Evolutionary conservation across 2,888 invertebrate genomes (phyloP).

Genomic region (Ctenicera cuprea): DNA sequence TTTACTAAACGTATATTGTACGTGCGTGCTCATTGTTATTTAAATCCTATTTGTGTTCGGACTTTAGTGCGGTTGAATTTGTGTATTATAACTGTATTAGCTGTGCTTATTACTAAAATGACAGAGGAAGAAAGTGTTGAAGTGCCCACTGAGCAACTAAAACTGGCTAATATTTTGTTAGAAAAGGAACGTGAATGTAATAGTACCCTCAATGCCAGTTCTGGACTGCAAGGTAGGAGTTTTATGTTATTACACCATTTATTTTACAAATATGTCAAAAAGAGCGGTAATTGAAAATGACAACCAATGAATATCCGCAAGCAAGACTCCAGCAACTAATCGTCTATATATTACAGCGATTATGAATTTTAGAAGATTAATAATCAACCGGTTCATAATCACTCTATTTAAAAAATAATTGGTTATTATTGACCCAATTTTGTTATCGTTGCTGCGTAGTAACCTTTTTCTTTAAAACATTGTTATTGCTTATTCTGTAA

Average conservation of each 20-base stretch:
- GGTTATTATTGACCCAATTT: too few relatives aligned
- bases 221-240: constrained; percentile 40
- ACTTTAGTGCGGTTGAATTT: constrained; percentile 2
- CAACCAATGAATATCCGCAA: too few relatives aligned
- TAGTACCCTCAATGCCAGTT: constrained; percentile 35
- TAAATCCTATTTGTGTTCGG: constrained; percentile 21
- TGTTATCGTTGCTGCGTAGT: too few relatives aligned
- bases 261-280: too few relatives aligned
- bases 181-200: constrained; percentile 45
- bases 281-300: too few relatives aligned
- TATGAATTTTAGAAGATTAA: too few relatives aligned
- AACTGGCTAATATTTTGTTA: constrained; percentile 29
- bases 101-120: constrained; percentile 25
- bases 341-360: too few relatives aligned
- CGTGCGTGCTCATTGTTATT: constrained; percentile 22
- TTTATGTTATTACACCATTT: background rate
- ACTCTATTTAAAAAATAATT: too few relatives aligned
- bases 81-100: background rate
- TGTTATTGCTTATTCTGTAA: too few relatives aligned
- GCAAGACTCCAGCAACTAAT: too few relatives aligned
- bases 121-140: constrained; percentile 43
- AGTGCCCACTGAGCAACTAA: constrained; percentile 32
- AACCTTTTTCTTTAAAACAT: too few relatives aligned
- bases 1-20: constrained; percentile 15
- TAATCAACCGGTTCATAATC: too few relatives aligned